A percentile compares a stretch with the other conserved stretches of the same genome.
phyloP scores from a whole-genome alignment of 2,113 vertebrate species.

The Cephalopterus ornatus region DNA sequence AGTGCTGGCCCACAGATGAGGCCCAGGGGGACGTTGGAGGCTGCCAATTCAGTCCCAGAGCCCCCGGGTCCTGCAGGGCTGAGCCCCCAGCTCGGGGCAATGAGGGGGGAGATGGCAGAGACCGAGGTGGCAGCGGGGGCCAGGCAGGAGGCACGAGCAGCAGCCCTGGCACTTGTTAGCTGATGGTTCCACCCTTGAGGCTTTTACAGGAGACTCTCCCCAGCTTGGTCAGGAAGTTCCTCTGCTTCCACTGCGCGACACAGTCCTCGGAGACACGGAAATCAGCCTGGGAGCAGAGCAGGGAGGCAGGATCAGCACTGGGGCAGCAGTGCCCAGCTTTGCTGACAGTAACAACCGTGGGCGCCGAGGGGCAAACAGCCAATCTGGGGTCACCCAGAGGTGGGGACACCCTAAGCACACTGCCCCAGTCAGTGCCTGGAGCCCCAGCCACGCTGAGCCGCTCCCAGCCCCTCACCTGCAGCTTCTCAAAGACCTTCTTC shows the following conservation, averaged over 20 bases:
- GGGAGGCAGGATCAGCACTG: neutral
- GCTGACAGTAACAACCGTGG: neutral
- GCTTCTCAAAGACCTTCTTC: conserved; percentile 96
- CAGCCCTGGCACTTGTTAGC: conserved; percentile 68
- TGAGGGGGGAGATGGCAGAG: neutral
- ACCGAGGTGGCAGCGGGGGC: neutral
- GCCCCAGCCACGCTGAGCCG: neutral
- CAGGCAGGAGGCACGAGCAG: neutral
- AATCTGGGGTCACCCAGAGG: neutral
- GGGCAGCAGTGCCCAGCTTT: fast-evolving
- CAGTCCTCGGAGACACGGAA: conserved; percentile 84
- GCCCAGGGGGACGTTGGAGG: neutral
- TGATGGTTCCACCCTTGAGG: conserved; percentile 90
- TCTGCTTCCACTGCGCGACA: conserved; percentile 90
- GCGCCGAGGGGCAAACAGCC: fast-evolving
- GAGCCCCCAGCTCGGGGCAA: fast-evolving
- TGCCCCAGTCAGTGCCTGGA: neutral
- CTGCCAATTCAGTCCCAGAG: neutral
- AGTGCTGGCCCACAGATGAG: neutral
- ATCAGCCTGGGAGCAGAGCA: conserved; percentile 77
- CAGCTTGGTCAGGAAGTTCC: conserved; percentile 88
- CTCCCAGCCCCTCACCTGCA: conserved; percentile 80
- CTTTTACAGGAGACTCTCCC: conserved; percentile 90
- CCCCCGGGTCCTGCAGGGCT: neutral
- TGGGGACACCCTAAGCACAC: neutral